Evolutionary conservation across 37 sponge, comb jelly and placozoan species (phyloP), one percentile per base, ranked within the genome.

Genomic region (Beroe ovata): DNA sequence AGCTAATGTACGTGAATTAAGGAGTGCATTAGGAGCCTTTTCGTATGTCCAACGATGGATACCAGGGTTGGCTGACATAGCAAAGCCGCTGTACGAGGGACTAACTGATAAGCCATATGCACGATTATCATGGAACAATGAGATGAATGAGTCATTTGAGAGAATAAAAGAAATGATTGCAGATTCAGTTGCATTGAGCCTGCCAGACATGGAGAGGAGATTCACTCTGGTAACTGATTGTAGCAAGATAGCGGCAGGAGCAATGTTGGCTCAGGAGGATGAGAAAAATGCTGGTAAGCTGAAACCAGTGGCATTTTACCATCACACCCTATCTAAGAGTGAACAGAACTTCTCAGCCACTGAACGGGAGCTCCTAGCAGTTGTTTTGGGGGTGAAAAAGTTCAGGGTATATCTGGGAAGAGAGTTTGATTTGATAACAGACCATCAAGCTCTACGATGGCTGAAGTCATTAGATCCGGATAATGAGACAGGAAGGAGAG

Each of bases 221-320:
- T 62, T 62, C 28, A 25, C 28, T 4, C 63, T 62, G 23, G 63
- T 62, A 25, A 62, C 63, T 62, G 63, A 62, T 16, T 62, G 63
- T 23, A 62, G 63, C 63, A 62, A 62, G 23, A 23, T 62, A 23
- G 63, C 63, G 6, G 63, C 63, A 25, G 63, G 63, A 23, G 63
- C 63, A 62, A 62, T 62, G 63, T 23, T 62, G 6, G 63, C 63
- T 16, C 63, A 62, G 20, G 63, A 62, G 63, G 63, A 21, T 62
- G 28, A 62, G 6, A 20, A 4, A 20, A 23, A 3, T 4, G 29
- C 23, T 62, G 28, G 28, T 4, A 4, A 62, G 63, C 21, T 62
- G 29, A 28, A 28, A 6, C 63, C 63, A 21, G 23, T 21, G 23
- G 63, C 63, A 4, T 62, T 62, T 62, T 62, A 20, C 63, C 63